A percentile compares a stretch with the other conserved stretches of the same genome.
phyloP scores from a whole-genome alignment of 2,888 invertebrate species.

The Uloborus plumipes region DNA sequence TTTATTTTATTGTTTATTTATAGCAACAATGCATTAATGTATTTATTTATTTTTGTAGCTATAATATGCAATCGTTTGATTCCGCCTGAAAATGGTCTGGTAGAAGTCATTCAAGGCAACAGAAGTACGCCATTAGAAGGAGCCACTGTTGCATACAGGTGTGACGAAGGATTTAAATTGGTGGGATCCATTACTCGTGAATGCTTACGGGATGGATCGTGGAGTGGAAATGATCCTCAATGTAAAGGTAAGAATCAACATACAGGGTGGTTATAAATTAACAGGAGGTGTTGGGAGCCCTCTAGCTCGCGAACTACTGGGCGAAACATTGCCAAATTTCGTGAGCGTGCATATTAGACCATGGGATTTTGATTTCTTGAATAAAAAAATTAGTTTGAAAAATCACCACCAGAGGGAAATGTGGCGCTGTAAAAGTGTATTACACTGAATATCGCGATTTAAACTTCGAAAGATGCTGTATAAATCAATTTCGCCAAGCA shows the following conservation, averaged over 20 bases:
- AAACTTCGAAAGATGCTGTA: no score
- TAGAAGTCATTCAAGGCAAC: conserved; percentile 13
- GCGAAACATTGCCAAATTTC: no score
- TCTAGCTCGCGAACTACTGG: no score
- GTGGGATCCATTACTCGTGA: conserved; percentile 28
- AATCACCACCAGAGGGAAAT: no score
- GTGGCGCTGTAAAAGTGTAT: no score
- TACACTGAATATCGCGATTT: no score
- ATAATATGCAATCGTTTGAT: conserved; percentile 51
- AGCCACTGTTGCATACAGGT: conserved; percentile 33
- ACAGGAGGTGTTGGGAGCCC: no score
- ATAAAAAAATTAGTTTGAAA: no score
- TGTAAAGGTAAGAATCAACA: conserved; percentile 43
- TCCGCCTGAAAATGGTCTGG: conserved; percentile 26
- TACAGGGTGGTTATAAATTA: no score
- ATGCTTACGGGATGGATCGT: conserved; percentile 52
- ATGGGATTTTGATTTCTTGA: no score
- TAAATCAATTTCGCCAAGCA: no score
- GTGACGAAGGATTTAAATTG: conserved; percentile 47
- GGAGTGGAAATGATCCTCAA: conserved; percentile 55
- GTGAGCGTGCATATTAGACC: no score
- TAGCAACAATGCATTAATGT: neutral
- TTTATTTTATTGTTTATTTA: neutral
- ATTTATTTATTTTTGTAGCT: conserved; percentile 26
- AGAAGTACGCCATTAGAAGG: conserved; percentile 43